Conservation (phyloP, 2,888 invertebrate species). For the Heliconius aoede region DNA sequence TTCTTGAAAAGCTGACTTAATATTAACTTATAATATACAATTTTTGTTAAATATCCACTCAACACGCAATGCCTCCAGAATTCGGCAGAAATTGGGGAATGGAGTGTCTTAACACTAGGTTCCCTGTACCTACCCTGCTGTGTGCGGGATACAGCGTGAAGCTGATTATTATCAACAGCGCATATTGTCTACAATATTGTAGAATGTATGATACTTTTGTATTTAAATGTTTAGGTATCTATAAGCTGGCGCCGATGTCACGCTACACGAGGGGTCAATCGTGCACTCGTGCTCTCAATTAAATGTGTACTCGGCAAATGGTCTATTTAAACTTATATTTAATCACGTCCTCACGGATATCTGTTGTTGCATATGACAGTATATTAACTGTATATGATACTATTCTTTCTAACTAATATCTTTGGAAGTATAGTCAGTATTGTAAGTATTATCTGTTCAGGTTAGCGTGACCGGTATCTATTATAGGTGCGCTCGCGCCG, state of each 20-base stretch:
- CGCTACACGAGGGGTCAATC: constrained; percentile 24
- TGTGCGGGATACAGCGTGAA: too few relatives aligned
- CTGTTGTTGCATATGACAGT: constrained; percentile 12
- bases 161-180: not conserved
- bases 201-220: not conserved
- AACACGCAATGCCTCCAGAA: too few relatives aligned
- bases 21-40: too few relatives aligned
- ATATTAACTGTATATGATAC: not conserved
- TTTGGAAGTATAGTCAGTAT: not conserved
- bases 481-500: constrained; percentile 43
- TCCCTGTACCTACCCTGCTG: too few relatives aligned
- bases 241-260: constrained; percentile 6
- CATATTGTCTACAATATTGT: not conserved
- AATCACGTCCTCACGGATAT: constrained; percentile 20
- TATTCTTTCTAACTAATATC: constrained; percentile 3
- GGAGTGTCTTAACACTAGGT: too few relatives aligned
- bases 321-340: constrained; percentile 32
- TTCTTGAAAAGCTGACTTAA: too few relatives aligned
- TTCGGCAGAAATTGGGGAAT: too few relatives aligned
- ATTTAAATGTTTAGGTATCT: constrained; percentile 3
- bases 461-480: constrained; percentile 42
- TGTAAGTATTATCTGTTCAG: constrained; percentile 9
- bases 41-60: too few relatives aligned
- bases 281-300: constrained; percentile 45
- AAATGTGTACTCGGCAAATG: constrained; percentile 40